Evolutionary conservation across 2,797 vertebrate species (phyloP), one percentile per base, ranked within the genome.

Genomic region (Cynopterus sphinx): DNA sequence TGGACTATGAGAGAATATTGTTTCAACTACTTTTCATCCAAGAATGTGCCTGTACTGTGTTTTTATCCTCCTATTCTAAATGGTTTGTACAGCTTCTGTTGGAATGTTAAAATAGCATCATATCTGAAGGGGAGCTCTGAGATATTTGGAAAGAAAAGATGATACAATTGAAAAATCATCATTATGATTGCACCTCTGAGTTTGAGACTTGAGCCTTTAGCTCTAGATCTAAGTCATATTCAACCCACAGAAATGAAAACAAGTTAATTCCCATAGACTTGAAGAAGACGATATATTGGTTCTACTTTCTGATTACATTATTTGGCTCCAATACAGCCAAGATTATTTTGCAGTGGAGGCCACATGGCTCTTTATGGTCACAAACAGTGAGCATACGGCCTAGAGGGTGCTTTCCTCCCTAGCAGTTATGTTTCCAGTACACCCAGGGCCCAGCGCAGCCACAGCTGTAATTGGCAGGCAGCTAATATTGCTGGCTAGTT

Each of bases 401-500:
- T 4, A 28, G 46, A 77, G 57, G 78, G n/a, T 31, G 19, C 28
- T 91, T 79, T 90, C n/a, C 63, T 78, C 19, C 63, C 63, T 24
- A 59, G 24, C 28, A 73, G 46, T 79, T 46, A 0, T 28, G 55
- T 83, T 94, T 84, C 41, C 10, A n/a, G 61, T 24, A 12, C 4
- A 88, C n/a, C 33, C 65, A 57, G 70, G 67, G 51, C 81, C 67
- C 39, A 46, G 74, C 0, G 9, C 41, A 93, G 46, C 77, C 65
- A 83, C 63, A 41, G 85, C 84, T 96, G 53, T 93, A 90, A 95
- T 28, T 73, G 85, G 71, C 85, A 93, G 49, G 88, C 49, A 86
- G 33, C 21, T 21, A 78, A 21, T 51, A 49, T 0, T 19, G n/a
- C 59, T 81, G 22, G n/a, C 59, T 81, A 87, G 51, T 61, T 91